Evolutionary conservation across 2,113 vertebrate species (phyloP).

Genomic region (Chloropsis hardwickii): DNA sequence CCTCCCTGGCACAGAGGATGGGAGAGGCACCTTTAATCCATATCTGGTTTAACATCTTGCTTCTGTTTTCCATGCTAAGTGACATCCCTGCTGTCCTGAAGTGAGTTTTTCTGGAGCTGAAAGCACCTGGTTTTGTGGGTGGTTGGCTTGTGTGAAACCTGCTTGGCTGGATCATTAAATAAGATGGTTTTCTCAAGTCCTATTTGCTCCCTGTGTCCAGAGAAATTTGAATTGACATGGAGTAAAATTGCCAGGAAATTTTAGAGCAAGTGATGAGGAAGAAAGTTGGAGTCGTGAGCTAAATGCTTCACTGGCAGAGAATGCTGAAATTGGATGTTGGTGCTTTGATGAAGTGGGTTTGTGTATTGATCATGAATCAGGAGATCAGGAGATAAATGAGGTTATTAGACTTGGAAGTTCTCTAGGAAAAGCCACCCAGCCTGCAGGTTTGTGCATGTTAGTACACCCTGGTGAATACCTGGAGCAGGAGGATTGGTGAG

Average conservation of each 20-base stretch:
- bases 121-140: not conserved
- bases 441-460: not conserved
- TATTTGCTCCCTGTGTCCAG: not conserved
- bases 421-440: not conserved
- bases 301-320: not conserved
- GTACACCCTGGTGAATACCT: not conserved
- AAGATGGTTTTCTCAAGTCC: not conserved
- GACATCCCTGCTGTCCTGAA: not conserved
- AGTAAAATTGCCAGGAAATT: not conserved
- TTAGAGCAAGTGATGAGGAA: not conserved
- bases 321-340: not conserved
- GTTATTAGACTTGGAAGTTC: not conserved
- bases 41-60: not conserved
- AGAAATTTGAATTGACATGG: not conserved
- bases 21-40: not conserved
- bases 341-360: not conserved
- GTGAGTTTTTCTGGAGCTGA: not conserved
- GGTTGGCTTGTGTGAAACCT: constrained; percentile 1
- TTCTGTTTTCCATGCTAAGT: not conserved
- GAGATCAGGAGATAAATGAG: not conserved
- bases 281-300: not conserved
- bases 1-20: not conserved
- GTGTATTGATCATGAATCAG: not conserved
- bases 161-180: not conserved
- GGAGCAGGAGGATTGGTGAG: not conserved